These are phyloP conservation scores for Caenorhabditis latens DNA, from an alignment of 1,140 invertebrate species.

Conservation along the genomic window DNA sequence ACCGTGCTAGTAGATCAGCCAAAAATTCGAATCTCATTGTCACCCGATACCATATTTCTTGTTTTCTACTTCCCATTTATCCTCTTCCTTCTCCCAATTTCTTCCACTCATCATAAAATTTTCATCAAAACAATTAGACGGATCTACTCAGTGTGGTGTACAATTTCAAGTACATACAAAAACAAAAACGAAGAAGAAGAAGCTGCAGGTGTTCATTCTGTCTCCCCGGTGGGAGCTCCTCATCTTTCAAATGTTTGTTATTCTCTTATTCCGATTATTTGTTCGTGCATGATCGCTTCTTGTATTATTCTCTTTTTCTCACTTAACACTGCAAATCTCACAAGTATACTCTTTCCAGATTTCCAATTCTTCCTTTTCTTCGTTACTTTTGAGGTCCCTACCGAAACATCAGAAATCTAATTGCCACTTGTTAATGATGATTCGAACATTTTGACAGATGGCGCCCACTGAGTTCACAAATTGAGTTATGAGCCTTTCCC, in stretches of 20 bases:
- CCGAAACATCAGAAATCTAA: background rate
- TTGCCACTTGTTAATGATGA: conserved; percentile 56
- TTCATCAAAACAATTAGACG: conserved; percentile 51
- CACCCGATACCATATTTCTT: conserved; percentile 8
- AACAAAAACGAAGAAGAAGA: conserved; percentile 41
- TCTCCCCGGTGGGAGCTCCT: background rate
- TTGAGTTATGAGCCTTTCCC: conserved; percentile 45
- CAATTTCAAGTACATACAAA: conserved; percentile 54
- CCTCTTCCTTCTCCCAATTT: background rate
- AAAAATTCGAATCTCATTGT: background rate
- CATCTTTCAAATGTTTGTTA: conserved; percentile 37
- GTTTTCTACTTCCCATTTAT: conserved; percentile 2
- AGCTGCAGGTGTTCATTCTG: conserved; percentile 43
- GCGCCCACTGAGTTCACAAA: conserved; percentile 26
- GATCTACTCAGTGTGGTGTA: conserved; percentile 38
- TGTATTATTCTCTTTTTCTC: conserved; percentile 30
- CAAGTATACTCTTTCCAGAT: background rate
- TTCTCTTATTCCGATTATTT: conserved; percentile 35
- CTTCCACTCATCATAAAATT: conserved; percentile 49
- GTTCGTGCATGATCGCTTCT: conserved; percentile 46
- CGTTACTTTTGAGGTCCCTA: background rate
- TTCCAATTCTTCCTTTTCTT: background rate
- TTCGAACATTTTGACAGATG: conserved; percentile 55
- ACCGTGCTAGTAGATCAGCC: too few relatives aligned
- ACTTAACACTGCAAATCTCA: background rate